Percentiles rank a stretch among this genome's conserved stretches.
Evolutionary conservation across 2,113 vertebrate genomes (phyloP).

Genomic region (Oxyruncus cristatus): DNA sequence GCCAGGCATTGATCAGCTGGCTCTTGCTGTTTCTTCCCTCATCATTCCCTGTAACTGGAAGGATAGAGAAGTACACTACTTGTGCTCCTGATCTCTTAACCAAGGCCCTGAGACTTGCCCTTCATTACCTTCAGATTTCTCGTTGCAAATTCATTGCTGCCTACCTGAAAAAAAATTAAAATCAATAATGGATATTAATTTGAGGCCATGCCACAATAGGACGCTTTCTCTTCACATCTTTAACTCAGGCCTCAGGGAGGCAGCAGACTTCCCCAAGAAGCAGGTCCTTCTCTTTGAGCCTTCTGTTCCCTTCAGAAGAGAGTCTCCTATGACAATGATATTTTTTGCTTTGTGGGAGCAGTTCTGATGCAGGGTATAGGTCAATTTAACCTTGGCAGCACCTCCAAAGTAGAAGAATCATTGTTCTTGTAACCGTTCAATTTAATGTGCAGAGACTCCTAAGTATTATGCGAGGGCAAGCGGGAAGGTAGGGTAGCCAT

Average conservation of each 20-base stretch:
- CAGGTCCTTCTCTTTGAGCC: background rate
- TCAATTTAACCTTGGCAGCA: background rate
- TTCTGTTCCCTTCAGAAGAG: background rate
- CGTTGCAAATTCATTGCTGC: background rate
- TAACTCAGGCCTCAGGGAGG: background rate
- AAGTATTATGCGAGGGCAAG: background rate
- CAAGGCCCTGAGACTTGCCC: background rate
- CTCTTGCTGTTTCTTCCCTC: background rate
- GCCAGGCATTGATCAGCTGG: background rate
- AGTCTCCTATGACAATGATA: background rate
- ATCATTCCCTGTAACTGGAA: background rate
- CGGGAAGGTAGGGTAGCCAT: background rate
- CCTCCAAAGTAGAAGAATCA: background rate
- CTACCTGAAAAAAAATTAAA: background rate
- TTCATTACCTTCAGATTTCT: background rate
- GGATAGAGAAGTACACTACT: background rate
- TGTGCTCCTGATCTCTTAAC: background rate
- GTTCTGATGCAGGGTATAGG: background rate
- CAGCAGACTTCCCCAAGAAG: background rate
- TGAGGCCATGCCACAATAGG: background rate
- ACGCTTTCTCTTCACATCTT: background rate
- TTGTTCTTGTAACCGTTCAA: background rate
- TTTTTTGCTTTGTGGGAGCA: background rate
- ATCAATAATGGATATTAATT: background rate
- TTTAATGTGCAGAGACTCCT: background rate